Base-by-base conservation (phyloP, 2,797 vertebrate species). In the Micrastur ruficollis region DNA sequence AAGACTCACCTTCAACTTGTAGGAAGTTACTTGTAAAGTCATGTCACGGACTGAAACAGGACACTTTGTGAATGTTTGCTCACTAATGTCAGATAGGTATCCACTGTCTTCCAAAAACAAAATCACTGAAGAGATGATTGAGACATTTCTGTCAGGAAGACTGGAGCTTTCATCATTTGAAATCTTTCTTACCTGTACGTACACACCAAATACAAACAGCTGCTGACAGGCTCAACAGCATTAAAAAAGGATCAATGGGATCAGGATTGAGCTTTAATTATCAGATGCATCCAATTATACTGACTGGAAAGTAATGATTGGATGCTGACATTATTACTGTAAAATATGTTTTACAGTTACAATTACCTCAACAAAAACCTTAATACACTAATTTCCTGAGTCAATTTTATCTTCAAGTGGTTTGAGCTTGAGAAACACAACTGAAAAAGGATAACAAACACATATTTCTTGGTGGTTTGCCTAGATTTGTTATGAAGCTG, bases 381-480 rank as follows among this genome's bases (percentile, higher is more conserved):
- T 87, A 83, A 78, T 25, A 52, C 56, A 14, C 36, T 65, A 1
- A 81, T 88, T 95, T 90, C 91, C 78, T 86, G 72, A 89, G 42
- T 47, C 90, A 10, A 11, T 70, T 91, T 92, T 90, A 83, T 90
- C 67, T 94, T 89, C 79, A 86, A 94, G 86, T 75, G 38, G 50
- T 74, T 91, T 84, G 40, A 79, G 56, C 61, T 91, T 49, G 12
- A 75, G 74, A 95, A 92, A 84, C 49, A 6, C 44, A 90, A 89
- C 56, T 73, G 76, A 71, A 91, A 93, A 93, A 87, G 85, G 65
- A 50, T 67, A 94, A 88, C 72, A 91, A 92, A 94, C 72, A 79
- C 26, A 6, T 80, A 86, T 89, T 97, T 95, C 85, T 91, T 95
- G 81, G 93, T 96, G 75, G 81, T 86, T 95, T 94, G 80, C 59